These are phyloP conservation scores for Pitangus sulphuratus DNA, from an alignment of 2,797 vertebrate species.

Conservation along the genomic window DNA sequence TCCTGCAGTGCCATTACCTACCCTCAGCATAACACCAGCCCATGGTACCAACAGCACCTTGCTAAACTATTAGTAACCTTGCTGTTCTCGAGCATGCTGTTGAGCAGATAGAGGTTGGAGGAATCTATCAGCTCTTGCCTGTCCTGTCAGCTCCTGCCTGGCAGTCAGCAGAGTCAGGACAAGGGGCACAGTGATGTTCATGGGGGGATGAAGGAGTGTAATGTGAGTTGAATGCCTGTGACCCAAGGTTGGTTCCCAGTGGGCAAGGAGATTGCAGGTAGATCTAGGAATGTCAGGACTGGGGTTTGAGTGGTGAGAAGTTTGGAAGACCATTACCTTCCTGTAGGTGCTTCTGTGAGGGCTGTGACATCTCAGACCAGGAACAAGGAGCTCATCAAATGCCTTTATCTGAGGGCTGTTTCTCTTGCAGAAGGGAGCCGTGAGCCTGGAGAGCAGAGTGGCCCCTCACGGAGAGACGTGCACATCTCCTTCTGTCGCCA, in stretches of 20 bases:
- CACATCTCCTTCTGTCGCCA: conserved; percentile 82
- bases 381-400: rapidly evolving
- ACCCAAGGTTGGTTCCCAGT: not conserved
- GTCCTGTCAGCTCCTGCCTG: not conserved
- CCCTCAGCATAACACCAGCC: conserved; percentile 73
- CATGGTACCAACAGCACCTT: conserved; percentile 65
- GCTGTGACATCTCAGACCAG: not conserved
- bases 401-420: not conserved
- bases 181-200: not conserved
- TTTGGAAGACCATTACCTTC: not conserved
- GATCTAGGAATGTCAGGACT: not conserved
- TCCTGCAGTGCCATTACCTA: conserved; percentile 64
- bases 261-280: not conserved
- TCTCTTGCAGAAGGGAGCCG: conserved; percentile 70
- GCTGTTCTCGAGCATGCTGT: not conserved
- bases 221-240: not conserved
- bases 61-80: not conserved
- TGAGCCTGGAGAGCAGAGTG: conserved; percentile 81
- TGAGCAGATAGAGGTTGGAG: not conserved
- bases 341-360: not conserved
- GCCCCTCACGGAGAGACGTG: conserved; percentile 77
- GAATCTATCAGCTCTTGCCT: not conserved
- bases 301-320: not conserved
- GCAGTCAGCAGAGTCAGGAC: not conserved
- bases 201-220: not conserved